These are phyloP conservation scores for Endotricha flammealis DNA, from an alignment of 2,888 invertebrate species.

Conservation along the genomic window DNA sequence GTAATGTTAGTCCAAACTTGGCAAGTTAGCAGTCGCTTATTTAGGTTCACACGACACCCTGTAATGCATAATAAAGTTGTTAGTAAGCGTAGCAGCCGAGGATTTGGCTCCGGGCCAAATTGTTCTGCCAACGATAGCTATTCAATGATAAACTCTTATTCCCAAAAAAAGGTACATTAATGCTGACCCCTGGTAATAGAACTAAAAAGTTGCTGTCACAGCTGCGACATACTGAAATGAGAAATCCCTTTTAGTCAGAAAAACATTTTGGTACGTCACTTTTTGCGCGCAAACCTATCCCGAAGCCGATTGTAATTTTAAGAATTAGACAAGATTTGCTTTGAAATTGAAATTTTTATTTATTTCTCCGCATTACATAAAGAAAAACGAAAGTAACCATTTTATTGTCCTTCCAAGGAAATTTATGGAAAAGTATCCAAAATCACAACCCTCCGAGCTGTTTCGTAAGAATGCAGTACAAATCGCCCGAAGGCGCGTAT, in stretches of 20 bases:
- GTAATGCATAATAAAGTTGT: constrained; percentile 73
- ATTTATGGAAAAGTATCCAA: neutral
- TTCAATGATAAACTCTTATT: constrained; percentile 44
- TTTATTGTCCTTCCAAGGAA: neutral
- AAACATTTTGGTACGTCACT: no score
- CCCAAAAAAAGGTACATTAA: no score
- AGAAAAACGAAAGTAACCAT: no score
- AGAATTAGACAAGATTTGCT: no score
- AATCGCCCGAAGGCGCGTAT: constrained; percentile 45
- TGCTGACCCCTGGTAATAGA: no score
- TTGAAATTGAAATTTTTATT: no score
- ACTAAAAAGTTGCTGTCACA: no score
- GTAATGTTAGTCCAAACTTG: constrained; percentile 68
- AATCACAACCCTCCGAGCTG: constrained; percentile 6
- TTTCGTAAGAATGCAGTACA: constrained; percentile 40
- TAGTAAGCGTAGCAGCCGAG: constrained; percentile 41
- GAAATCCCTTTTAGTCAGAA: no score
- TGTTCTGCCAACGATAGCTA: constrained; percentile 38
- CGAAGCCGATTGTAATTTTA: no score
- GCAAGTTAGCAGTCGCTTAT: constrained; percentile 66
- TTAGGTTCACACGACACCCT: constrained; percentile 56
- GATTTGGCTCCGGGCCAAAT: constrained; percentile 50
- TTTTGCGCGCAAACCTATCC: no score
- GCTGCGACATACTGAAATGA: no score
- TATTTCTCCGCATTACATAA: no score